These are phyloP conservation scores for Alloscopus bannaensis DNA, from an alignment of 2,888 invertebrate genomes.

Conservation along the genomic window DNA sequence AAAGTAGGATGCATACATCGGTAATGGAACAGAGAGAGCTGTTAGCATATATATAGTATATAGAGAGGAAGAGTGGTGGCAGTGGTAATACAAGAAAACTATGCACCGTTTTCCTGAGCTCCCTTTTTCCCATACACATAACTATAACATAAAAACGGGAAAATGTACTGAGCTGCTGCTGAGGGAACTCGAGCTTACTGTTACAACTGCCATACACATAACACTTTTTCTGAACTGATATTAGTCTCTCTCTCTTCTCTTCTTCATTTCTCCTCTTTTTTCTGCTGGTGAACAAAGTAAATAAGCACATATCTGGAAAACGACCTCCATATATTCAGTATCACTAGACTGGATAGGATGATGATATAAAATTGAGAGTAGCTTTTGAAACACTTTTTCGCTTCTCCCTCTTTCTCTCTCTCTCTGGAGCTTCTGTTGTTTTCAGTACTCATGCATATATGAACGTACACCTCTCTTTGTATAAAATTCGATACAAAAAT, in stretches of 20 bases:
- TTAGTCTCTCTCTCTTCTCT: slow-evolving; percentile 57
- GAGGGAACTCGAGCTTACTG: slow-evolving; percentile 59
- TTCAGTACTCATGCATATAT: slow-evolving; percentile 28
- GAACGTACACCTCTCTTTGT: slow-evolving; percentile 15
- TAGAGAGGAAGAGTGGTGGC: slow-evolving; percentile 19
- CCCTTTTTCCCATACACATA: slow-evolving; percentile 64
- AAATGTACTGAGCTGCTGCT: slow-evolving; percentile 50
- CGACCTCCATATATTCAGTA: background rate
- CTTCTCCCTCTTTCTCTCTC: slow-evolving; percentile 34
- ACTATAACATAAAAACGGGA: slow-evolving; percentile 63
- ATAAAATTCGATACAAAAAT: slow-evolving; percentile 19
- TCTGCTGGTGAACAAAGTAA: slow-evolving; percentile 15
- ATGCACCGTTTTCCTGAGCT: slow-evolving; percentile 64
- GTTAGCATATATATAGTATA: background rate
- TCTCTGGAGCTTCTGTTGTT: slow-evolving; percentile 35
- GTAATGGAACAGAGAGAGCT: background rate
- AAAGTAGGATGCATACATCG: background rate
- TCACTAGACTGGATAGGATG: slow-evolving; percentile 41
- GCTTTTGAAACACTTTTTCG: slow-evolving; percentile 61
- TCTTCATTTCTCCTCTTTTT: background rate
- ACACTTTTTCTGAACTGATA: slow-evolving; percentile 66
- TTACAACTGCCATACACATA: slow-evolving; percentile 62
- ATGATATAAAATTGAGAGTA: slow-evolving; percentile 63
- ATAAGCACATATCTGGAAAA: slow-evolving; percentile 16
- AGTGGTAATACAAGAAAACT: slow-evolving; percentile 50